phyloP scores from a whole-genome alignment of 2,113 vertebrate genomes.

The Myotis brandtii region DNA sequence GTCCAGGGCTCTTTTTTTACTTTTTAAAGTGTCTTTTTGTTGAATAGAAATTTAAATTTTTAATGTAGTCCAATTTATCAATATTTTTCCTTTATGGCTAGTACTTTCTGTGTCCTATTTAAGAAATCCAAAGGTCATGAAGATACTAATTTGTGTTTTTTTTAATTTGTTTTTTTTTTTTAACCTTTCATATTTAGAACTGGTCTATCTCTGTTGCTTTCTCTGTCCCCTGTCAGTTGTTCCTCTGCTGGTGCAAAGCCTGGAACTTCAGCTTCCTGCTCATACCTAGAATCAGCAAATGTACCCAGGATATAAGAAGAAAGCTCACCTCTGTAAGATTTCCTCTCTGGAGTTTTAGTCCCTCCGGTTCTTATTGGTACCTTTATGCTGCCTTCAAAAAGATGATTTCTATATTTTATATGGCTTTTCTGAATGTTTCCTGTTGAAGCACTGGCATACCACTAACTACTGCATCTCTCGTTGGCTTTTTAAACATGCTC shows the following conservation, averaged over 20 bases:
- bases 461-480: background rate
- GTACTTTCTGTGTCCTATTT: slow-evolving; percentile 3
- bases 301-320: background rate
- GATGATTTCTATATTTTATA: slow-evolving; percentile 27
- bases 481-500: slow-evolving; percentile 34
- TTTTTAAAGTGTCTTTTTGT: background rate
- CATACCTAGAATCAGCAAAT: background rate
- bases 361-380: background rate
- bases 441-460: background rate
- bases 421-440: slow-evolving; percentile 14
- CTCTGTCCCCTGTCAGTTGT: background rate
- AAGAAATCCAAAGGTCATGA: slow-evolving; percentile 2
- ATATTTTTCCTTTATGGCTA: background rate
- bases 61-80: background rate
- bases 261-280: background rate
- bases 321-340: slow-evolving; percentile 14
- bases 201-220: background rate
- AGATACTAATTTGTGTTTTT: slow-evolving; percentile 15
- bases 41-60: slow-evolving; percentile 49
- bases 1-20: background rate
- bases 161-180: slow-evolving; percentile 29
- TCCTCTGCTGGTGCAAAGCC: background rate
- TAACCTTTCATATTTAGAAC: slow-evolving; percentile 34
- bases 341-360: background rate
- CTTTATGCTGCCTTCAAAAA: background rate